Evolutionary conservation across 2,113 vertebrate genomes (phyloP).

Genomic region (Actinemys pallida): DNA sequence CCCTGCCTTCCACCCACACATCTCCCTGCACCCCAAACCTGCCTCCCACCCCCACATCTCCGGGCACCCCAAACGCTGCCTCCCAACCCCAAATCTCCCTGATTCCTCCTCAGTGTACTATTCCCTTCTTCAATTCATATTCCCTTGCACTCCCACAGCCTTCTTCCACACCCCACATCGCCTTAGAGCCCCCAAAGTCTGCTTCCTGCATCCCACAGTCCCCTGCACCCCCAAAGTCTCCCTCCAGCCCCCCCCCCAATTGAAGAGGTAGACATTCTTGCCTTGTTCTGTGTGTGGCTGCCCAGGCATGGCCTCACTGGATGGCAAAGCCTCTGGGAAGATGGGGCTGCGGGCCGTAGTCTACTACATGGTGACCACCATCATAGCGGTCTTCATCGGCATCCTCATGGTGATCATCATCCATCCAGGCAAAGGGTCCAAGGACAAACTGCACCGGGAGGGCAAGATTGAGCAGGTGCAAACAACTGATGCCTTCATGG

Average conservation of each 20-base stretch:
- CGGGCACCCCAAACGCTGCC: background rate
- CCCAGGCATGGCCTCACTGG: constrained; percentile 94
- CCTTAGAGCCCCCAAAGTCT: background rate
- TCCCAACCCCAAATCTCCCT: background rate
- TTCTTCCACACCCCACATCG: background rate
- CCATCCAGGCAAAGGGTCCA: constrained; percentile 91
- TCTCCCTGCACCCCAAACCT: too few relatives aligned
- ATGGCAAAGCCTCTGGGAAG: constrained; percentile 93
- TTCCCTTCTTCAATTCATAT: background rate
- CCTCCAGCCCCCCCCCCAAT: background rate
- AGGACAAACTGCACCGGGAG: constrained; percentile 84
- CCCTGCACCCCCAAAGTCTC: background rate
- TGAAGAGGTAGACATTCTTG: background rate
- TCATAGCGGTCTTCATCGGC: constrained; percentile 95
- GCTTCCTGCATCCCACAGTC: background rate
- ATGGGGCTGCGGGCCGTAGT: constrained; percentile 92
- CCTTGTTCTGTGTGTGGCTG: background rate
- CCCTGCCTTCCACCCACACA: too few relatives aligned
- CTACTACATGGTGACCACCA: constrained; percentile 95
- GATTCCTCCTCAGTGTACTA: background rate
- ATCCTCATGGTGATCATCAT: constrained; percentile 94
- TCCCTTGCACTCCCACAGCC: background rate
- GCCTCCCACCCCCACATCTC: too few relatives aligned
- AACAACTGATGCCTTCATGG: constrained; percentile 94
- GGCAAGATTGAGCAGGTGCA: constrained; percentile 90